Evolutionary conservation across 2,888 invertebrate genomes (phyloP).

Genomic region (Globia sparganii): DNA sequence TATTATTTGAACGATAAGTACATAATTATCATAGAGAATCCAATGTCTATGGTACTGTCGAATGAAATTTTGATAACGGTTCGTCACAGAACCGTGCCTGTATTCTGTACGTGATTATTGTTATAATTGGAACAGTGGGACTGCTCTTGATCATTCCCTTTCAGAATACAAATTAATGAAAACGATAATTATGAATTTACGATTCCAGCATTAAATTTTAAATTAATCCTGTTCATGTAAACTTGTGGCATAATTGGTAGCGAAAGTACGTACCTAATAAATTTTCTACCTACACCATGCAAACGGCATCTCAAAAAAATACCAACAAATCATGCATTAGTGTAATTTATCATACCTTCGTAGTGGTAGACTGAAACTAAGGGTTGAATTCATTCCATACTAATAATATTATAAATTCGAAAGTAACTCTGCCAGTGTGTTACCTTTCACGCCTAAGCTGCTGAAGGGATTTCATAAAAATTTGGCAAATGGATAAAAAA

Average conservation of each 20-base stretch:
- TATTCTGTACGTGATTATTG: constrained; percentile 71
- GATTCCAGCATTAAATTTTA: constrained; percentile 41
- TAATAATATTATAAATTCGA: too few species aligned
- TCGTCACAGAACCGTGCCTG: constrained; percentile 58
- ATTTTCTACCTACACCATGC: not conserved
- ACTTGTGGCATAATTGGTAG: constrained; percentile 28
- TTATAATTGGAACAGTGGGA: constrained; percentile 68
- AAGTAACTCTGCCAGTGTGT: not conserved
- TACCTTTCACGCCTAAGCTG: not conserved
- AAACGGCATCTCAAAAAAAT: not conserved
- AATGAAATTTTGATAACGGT: constrained; percentile 67
- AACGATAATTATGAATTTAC: constrained; percentile 62
- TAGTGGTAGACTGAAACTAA: not conserved
- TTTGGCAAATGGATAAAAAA: too few species aligned
- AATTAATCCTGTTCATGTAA: constrained; percentile 57
- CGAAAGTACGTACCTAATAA: constrained; percentile 1
- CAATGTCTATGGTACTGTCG: constrained; percentile 46
- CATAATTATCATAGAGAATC: constrained; percentile 47
- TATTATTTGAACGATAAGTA: constrained; percentile 43
- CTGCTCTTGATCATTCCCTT: constrained; percentile 65
- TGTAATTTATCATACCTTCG: not conserved
- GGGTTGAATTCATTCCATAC: not conserved
- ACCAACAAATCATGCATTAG: not conserved
- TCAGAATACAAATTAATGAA: constrained; percentile 65
- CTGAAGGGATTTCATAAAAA: not conserved